Base-by-base conservation (phyloP, 37 sponge, comb jelly and placozoan species). In the Corticium candelabrum region DNA sequence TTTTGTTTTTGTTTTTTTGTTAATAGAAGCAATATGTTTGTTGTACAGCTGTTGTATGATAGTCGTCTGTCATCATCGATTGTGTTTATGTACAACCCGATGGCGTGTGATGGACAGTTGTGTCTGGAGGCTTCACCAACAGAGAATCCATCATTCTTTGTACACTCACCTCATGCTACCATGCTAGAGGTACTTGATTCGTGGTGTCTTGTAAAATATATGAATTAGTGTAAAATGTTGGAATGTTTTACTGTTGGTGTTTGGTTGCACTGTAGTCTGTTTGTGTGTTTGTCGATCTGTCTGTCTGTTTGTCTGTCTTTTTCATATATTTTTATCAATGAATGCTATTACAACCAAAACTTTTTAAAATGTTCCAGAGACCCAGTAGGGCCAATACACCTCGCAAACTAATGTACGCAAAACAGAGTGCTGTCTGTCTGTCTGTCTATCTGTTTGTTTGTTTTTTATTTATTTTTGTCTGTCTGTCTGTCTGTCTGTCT, bases 71-170 rank as follows among this genome's bases (percentile, higher is more conserved):
- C 94, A 2, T 68, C 43, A 35, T 77, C 87, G 1, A 72, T 90
- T 3, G 50, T 90, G 67, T 90, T 94, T 70, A 86, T 86, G 29
- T 94, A 94, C 81, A 94, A 90, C 79, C 87, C 91, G 38, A 94
- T 88, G 83, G 95, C 91, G 3, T 81, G 89, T 68, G 89, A 94
- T 74, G 91, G 91, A 1, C 91, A 94, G 91, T 77, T 94, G 41
- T 86, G 82, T 41, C 78, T 90, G 72, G 91, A 94, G 80, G 80
- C 91, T 0, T 87, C 95, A 32, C 91, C 92, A 62, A 81, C 69
- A 50, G 87, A 87, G 31, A 85, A 83, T 68, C 35, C 74, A 37
- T 62, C 83, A 37, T 83, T 38, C 78, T 94, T 94, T 81, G 89
- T 80, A 0, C 89, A 88, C 82, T 88, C 91, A 68, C 87, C 95